Percentiles rank a stretch among this genome's conserved stretches.
phyloP scores from a whole-genome alignment of 2,888 invertebrate species.

The Hymenopus coronatus region DNA sequence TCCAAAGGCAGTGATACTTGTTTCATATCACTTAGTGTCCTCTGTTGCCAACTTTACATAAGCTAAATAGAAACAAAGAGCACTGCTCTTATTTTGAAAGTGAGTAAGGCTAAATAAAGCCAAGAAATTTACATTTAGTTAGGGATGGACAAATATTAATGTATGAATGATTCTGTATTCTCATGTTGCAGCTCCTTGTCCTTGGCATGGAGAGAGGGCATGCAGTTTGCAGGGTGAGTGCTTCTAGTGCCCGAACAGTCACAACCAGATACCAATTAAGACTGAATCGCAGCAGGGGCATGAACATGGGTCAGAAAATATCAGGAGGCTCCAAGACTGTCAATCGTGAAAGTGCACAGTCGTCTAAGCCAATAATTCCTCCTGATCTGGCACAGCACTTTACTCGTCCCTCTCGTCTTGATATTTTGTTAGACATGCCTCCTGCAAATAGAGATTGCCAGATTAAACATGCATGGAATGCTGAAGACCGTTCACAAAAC shows the following conservation, averaged over 20 bases:
- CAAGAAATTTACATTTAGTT: too few relatives aligned
- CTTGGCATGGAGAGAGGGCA: constrained; percentile 53
- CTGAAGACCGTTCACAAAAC: constrained; percentile 93
- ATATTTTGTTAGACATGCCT: constrained; percentile 95
- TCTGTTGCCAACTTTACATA: too few relatives aligned
- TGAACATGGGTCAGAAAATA: constrained; percentile 59
- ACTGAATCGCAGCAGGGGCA: constrained; percentile 60
- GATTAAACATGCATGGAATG: constrained; percentile 94
- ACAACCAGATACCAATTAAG: constrained; percentile 50
- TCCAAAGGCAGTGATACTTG: too few relatives aligned
- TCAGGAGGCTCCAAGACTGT: constrained; percentile 76
- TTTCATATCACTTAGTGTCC: too few relatives aligned
- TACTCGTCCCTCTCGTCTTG: constrained; percentile 88
- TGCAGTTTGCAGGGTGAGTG: constrained; percentile 51
- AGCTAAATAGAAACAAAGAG: too few relatives aligned
- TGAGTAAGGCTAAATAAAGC: too few relatives aligned
- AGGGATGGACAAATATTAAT: too few relatives aligned
- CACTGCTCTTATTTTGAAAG: too few relatives aligned
- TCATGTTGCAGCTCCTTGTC: not conserved
- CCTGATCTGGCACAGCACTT: constrained; percentile 86
- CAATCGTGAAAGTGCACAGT: constrained; percentile 81
- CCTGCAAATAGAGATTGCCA: constrained; percentile 86
- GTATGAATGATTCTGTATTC: not conserved
- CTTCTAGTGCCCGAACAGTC: constrained; percentile 35
- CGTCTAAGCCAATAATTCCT: constrained; percentile 84